Evolutionary conservation across 2,888 invertebrate genomes (phyloP), one percentile per base, ranked within the genome.

Genomic region (Deilephila elpenor): DNA sequence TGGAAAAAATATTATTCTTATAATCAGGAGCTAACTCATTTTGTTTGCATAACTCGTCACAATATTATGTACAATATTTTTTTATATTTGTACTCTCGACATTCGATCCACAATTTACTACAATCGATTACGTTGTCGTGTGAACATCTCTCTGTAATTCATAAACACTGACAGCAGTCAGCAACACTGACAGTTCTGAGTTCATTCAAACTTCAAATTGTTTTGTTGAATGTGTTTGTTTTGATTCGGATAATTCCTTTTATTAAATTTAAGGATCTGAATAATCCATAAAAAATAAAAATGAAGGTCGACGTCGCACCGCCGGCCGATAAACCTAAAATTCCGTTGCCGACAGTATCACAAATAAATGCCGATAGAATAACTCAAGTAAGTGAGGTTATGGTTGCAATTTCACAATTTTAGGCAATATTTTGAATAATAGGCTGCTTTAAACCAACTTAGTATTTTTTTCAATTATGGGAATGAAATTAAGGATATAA

Each of bases 291-390:
- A 19, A 56, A 56, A n/a, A 34, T 37, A 71, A 79, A 89, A 77
- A 94, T 94, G 93, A 93, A 93, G 84, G 81, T 77, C 11, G 94
- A 94, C 59, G 77, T 83, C 32, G 83, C 84, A 53, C 78, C 85
- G 70, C 75, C 89, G 34, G 80, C 88, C 17, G 93, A 93, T 74
- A 94, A 94, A 83, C 90, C 93, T 25, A 95, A 95, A 91, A 90
- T 95, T 84, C 95, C 96, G 19, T 95, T 97, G 70, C 97, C 97
- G 19, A 98, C 98, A 0, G 96, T 98, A 44, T 97, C 98, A 76
- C 98, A 99, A 93, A 98, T 99, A 73, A 98, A 98, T 90, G 95
- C 98, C 0, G 99, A 99, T 88, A 95, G 97, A 86, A 97, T 99
- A 81, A 98, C 98, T 79, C 97, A 97, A 95, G 98, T 98, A 95